Conservation (phyloP, 1,140 invertebrate genomes). For the Orchesella cincta region DNA sequence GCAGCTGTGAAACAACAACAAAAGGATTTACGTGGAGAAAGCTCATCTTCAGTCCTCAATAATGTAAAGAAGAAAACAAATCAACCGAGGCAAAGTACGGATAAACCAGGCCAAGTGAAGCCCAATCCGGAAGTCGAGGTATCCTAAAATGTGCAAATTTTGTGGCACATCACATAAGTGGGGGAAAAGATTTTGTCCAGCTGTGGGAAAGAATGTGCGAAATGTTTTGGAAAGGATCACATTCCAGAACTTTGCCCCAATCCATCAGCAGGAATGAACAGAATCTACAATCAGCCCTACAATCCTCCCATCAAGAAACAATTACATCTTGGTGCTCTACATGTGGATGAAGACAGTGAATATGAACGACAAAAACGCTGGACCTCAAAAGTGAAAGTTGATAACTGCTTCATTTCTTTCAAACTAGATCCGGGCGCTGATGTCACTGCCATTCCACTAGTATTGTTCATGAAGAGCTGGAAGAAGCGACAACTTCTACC, state of each 20-base stretch:
- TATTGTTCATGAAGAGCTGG: not conserved
- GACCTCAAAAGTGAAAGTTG: slow-evolving; percentile 5
- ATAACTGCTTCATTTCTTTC: not conserved
- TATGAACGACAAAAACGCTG: not conserved
- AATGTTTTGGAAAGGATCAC: not conserved
- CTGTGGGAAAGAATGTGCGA: not conserved
- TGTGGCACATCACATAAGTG: not conserved
- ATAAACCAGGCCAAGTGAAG: not conserved
- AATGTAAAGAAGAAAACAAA: not conserved
- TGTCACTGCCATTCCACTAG: slow-evolving; percentile 25
- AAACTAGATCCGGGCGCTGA: slow-evolving; percentile 37
- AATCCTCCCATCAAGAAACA: too few relatives aligned
- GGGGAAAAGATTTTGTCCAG: not conserved
- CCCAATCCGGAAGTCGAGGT: not conserved
- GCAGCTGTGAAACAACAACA: slow-evolving; percentile 48
- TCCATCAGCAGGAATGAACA: not conserved
- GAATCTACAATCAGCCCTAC: not conserved
- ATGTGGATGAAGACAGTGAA: too few relatives aligned
- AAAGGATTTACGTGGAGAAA: not conserved
- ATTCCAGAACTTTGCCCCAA: not conserved
- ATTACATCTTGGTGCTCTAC: not conserved
- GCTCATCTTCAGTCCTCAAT: not conserved
- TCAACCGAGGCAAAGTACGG: not conserved
- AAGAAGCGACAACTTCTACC: not conserved
- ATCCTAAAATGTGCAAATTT: not conserved